Percentiles rank a stretch among this genome's conserved stretches.
phyloP scores from a whole-genome alignment of 2,888 invertebrate genomes.

The Vanessa cardui region DNA sequence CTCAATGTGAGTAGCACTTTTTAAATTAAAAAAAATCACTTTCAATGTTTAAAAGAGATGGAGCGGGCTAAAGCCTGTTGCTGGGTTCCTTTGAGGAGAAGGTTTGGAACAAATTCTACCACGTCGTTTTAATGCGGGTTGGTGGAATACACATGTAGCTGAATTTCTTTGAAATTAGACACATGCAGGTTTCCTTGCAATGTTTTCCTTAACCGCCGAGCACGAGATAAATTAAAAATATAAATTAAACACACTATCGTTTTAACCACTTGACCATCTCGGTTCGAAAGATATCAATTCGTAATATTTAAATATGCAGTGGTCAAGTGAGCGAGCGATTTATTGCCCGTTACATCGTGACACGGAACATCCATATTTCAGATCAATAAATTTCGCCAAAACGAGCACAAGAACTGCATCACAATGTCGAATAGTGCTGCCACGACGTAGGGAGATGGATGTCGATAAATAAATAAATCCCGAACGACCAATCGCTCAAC shows the following conservation, averaged over 20 bases:
- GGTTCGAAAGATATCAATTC: too few species aligned
- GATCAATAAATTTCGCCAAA: conserved; percentile 34
- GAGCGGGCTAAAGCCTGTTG: too few species aligned
- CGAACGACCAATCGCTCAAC: conserved; percentile 20
- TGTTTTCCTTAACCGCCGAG: too few species aligned
- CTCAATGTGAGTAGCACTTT: neutral
- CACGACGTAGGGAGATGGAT: conserved; percentile 30
- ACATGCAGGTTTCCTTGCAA: too few species aligned
- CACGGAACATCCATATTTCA: conserved; percentile 31
- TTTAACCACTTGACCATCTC: too few species aligned
- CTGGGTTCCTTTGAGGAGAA: too few species aligned
- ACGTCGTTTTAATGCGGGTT: too few species aligned
- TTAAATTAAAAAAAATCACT: neutral
- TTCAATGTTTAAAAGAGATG: neutral
- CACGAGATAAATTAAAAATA: too few species aligned
- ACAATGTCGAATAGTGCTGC: conserved; percentile 21
- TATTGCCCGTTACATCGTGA: conserved; percentile 17
- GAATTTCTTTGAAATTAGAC: too few species aligned
- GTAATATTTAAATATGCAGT: conserved; percentile 7
- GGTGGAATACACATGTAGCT: too few species aligned
- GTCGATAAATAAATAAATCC: conserved; percentile 35
- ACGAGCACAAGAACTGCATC: conserved; percentile 31
- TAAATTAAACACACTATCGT: too few species aligned
- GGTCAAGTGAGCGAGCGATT: conserved; percentile 4
- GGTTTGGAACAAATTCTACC: too few species aligned